Base-by-base conservation (phyloP, 2,888 invertebrate species). In the Leptinotarsa haldemani region DNA sequence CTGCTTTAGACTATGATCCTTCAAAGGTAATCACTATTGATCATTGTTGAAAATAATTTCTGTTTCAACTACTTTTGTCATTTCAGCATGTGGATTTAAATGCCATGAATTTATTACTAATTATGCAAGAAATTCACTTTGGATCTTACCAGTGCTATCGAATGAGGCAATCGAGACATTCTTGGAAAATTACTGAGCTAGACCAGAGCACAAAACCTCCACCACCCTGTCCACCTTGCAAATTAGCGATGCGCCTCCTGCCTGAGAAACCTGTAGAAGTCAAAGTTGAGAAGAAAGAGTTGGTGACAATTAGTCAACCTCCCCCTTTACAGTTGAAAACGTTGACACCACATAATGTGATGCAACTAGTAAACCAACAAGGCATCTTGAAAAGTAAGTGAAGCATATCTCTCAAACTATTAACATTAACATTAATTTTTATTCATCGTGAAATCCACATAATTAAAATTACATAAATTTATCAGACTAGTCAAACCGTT, bases 61-160 rank as follows among this genome's bases (percentile, higher is more conserved):
- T 40, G 48, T 46, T 61, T 61, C 9, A 22, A 47, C 22, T 40
- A 40, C 53, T 52, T 56, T 58, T 75, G 53, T 56, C 47, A 71
- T 82, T 78, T 63, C 85, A 94, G 93, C 90, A 93, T 83, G 89
- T 94, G 74, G 91, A 93, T 85, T 87, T 94, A 76, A 88, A 88
- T 74, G 90, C 90, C 13, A 84, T 94, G 74, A 94, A 94, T 87
- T 87, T 94, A 56, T 84, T 91, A 69, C 83, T 94, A 65, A 86
- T 92, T 65, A 90, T 95, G 86, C 88, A 94, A 86, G 93, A 93
- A 86, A 87, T 90, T 63, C 90, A 91, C 79, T 87, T 94, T 78
- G 93, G 93, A 73, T 96, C 97, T 22, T 97, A 96, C 88, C 87
- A 93, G 92, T 79, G 95, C 94, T 95, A 96, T 87, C 92, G 96